A percentile compares a stretch with the other conserved stretches of the same genome.
Evolutionary conservation across 2,888 invertebrate species (phyloP).

Genomic region (Caenorhabditis auriculariae): DNA sequence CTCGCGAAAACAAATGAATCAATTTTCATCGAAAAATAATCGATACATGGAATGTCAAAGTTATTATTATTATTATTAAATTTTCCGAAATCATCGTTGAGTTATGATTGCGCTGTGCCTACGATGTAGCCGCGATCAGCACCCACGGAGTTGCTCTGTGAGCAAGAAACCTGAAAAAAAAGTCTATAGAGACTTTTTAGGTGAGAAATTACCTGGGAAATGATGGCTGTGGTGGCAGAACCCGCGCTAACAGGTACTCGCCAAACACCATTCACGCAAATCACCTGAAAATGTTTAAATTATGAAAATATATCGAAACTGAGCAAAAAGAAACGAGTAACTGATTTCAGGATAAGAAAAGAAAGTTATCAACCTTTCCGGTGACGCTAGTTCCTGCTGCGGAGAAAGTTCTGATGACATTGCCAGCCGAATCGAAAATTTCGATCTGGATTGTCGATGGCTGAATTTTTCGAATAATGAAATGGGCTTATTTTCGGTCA

Average conservation of each 20-base stretch:
- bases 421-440: slow-evolving; percentile 9
- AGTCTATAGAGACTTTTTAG: background rate
- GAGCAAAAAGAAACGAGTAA: background rate
- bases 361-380: too few species aligned
- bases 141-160: slow-evolving; percentile 23
- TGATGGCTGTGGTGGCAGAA: background rate
- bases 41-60: too few species aligned
- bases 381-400: slow-evolving; percentile 6
- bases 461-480: slow-evolving; percentile 7
- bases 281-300: slow-evolving; percentile 4
- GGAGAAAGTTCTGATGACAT: slow-evolving; percentile 8
- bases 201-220: background rate
- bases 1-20: too few species aligned
- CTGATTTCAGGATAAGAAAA: background rate
- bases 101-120: too few species aligned
- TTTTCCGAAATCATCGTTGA: too few species aligned
- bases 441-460: slow-evolving; percentile 12
- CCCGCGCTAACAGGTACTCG: slow-evolving; percentile 4
- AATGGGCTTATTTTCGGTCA: too few species aligned
- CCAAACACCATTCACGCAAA: slow-evolving; percentile 19
- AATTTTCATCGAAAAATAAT: too few species aligned
- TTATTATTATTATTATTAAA: too few species aligned
- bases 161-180: slow-evolving; percentile 16
- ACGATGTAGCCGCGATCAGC: slow-evolving; percentile 18
- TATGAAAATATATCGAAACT: background rate